These are phyloP conservation scores for Ferdinandea cuprea DNA, from an alignment of 2,888 invertebrate species.

Conservation along the genomic window DNA sequence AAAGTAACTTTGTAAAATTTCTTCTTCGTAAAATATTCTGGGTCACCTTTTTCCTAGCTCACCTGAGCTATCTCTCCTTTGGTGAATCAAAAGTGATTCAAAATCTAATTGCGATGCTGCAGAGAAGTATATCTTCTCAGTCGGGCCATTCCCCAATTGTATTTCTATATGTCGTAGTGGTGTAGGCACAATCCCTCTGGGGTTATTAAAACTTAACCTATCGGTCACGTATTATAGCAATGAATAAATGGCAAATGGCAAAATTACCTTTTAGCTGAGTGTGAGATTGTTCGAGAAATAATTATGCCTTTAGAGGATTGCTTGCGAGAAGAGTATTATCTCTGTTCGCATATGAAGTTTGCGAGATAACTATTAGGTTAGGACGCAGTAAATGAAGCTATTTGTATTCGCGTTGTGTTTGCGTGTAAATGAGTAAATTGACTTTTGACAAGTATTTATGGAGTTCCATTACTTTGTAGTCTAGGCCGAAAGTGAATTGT, in stretches of 20 bases:
- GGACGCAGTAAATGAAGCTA: conserved; percentile 23
- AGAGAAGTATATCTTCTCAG: conserved; percentile 34
- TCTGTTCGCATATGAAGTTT: conserved; percentile 32
- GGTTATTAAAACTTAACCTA: conserved; percentile 60
- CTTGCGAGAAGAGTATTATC: conserved; percentile 6
- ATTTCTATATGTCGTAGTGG: conserved; percentile 16
- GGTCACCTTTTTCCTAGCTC: conserved; percentile 23
- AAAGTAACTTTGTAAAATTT: conserved; percentile 49
- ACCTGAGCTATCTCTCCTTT: conserved; percentile 30
- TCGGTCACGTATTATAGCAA: conserved; percentile 56
- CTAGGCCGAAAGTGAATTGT: conserved; percentile 37
- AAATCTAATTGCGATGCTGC: conserved; percentile 62
- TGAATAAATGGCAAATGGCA: conserved; percentile 58
- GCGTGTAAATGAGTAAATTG: conserved; percentile 31
- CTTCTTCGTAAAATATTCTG: not conserved
- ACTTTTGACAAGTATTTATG: conserved; percentile 51
- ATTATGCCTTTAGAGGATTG: conserved; percentile 10
- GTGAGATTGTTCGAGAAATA: not conserved
- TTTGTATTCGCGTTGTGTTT: conserved; percentile 42
- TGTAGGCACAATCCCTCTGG: conserved; percentile 59
- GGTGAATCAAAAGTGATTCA: conserved; percentile 64
- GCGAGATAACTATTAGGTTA: conserved; percentile 12
- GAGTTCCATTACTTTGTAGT: too few relatives aligned
- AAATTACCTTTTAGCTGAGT: conserved; percentile 17
- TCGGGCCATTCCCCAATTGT: not conserved